phyloP scores from a whole-genome alignment of 2,113 vertebrate genomes.

The Hucho hucho region DNA sequence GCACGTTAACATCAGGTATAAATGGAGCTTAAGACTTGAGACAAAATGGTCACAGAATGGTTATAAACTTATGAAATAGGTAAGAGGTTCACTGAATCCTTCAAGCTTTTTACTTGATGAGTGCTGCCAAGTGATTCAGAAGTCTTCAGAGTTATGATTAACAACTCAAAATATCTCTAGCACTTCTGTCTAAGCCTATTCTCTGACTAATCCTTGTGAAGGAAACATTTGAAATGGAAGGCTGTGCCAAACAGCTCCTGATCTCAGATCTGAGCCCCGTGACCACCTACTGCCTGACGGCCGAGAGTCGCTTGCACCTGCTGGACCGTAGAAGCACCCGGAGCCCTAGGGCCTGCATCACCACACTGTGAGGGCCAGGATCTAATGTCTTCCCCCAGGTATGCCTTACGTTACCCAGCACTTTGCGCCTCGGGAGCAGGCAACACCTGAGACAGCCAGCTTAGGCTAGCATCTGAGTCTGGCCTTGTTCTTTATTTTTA shows the following conservation, averaged over 20 bases:
- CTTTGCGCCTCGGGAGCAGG: neutral
- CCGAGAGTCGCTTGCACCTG: conserved; percentile 43
- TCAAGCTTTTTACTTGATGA: too few species aligned
- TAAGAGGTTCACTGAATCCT: neutral
- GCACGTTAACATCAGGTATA: too few species aligned
- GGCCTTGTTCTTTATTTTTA: neutral
- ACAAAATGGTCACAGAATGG: too few species aligned
- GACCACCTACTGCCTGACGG: conserved; percentile 66
- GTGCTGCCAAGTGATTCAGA: too few species aligned
- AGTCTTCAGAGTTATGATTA: too few species aligned
- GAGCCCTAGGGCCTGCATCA: conserved; percentile 52
- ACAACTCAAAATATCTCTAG: too few species aligned
- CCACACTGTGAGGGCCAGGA: conserved; percentile 40
- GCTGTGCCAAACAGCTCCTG: conserved; percentile 45
- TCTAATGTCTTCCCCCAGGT: neutral
- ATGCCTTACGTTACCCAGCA: neutral
- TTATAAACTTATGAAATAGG: conserved; percentile 21
- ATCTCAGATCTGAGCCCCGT: conserved; percentile 47
- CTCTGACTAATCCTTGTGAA: conserved; percentile 11
- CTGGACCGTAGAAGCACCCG: conserved; percentile 54
- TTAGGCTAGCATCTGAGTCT: neutral
- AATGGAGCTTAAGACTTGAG: too few species aligned
- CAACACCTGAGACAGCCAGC: neutral
- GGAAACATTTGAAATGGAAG: conserved; percentile 49
- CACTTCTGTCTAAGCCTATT: neutral